These are phyloP conservation scores for Junonia oenone DNA, from an alignment of 2,888 invertebrate genomes.

Conservation along the genomic window DNA sequence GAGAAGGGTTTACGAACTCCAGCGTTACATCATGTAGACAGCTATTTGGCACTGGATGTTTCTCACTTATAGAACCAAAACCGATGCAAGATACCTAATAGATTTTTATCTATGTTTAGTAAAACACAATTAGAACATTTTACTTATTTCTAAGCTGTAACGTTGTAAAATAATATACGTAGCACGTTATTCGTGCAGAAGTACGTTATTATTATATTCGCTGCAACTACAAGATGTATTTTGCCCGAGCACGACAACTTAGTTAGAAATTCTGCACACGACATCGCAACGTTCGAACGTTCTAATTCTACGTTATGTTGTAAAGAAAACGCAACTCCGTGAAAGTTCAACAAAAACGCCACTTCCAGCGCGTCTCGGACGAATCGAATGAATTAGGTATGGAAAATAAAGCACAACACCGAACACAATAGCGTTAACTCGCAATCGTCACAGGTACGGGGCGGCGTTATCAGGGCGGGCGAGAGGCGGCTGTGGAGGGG, in stretches of 20 bases:
- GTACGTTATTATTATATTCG: neutral
- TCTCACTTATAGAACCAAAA: neutral
- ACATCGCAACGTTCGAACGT: neutral
- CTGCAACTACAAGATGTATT: neutral
- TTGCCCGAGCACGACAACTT: neutral
- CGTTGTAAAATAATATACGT: neutral
- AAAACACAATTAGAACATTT: too few species aligned
- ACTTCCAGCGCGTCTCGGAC: neutral
- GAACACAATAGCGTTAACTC: conserved; percentile 36
- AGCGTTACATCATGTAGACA: neutral
- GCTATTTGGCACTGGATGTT: neutral
- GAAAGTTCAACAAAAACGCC: neutral
- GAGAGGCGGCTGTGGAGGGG: conserved; percentile 33
- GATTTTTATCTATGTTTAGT: too few species aligned
- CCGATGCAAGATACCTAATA: too few species aligned
- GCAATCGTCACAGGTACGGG: conserved; percentile 34
- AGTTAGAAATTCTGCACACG: neutral
- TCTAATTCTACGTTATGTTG: neutral
- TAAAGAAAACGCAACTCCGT: neutral
- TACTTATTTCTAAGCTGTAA: neutral
- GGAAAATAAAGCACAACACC: conserved; percentile 16
- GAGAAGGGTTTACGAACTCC: conserved; percentile 2
- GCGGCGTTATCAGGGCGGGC: conserved; percentile 35
- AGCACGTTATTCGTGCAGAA: neutral
- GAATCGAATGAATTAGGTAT: neutral